Evolutionary conservation across 2,797 vertebrate species (phyloP).

Genomic region (Urosaurus nigricauda): DNA sequence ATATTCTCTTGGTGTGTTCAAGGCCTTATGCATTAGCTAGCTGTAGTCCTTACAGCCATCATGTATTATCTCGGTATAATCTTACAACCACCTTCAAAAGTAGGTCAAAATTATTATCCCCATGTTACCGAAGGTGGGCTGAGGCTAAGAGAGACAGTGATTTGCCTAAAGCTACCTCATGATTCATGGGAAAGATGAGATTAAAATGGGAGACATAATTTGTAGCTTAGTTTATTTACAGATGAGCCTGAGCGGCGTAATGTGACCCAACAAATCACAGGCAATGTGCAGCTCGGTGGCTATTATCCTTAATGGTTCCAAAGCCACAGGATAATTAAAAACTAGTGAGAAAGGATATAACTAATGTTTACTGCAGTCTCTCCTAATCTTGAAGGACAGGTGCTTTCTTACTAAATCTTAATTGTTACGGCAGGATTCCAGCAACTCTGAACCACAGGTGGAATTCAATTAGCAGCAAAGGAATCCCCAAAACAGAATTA

Average conservation of each 20-base stretch:
- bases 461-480: conserved; percentile 60
- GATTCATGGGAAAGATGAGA: not conserved
- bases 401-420: conserved; percentile 70
- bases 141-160: not conserved
- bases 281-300: conserved; percentile 53
- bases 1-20: not conserved
- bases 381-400: conserved; percentile 74
- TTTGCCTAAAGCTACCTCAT: not conserved
- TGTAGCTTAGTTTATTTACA: conserved; percentile 20
- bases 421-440: conserved; percentile 70
- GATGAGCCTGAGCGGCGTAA: conserved; percentile 40
- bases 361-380: conserved; percentile 75
- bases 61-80: not conserved
- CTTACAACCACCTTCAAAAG: not conserved
- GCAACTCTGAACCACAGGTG: conserved; percentile 78
- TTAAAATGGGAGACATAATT: not conserved
- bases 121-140: not conserved
- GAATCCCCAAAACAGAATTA: conserved; percentile 66
- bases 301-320: conserved; percentile 65
- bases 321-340: conserved; percentile 69
- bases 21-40: too few species aligned
- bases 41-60: too few species aligned
- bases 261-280: conserved; percentile 52
- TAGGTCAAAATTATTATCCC: not conserved
- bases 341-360: conserved; percentile 64